These are phyloP conservation scores for Apodemus sylvaticus DNA, from an alignment of 2,113 vertebrate genomes.

Conservation along the genomic window DNA sequence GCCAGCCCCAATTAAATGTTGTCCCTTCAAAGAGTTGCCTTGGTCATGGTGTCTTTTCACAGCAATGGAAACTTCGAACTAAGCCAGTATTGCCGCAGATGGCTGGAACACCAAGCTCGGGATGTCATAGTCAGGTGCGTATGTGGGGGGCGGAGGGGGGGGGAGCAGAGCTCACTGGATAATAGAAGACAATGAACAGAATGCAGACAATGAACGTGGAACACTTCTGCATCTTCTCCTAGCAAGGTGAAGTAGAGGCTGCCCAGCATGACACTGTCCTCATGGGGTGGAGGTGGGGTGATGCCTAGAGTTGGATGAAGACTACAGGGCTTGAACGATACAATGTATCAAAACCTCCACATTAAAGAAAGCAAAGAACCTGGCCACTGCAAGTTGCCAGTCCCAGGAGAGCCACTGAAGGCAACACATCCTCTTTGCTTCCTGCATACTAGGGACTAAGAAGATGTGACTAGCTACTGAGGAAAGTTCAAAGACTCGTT, in stretches of 20 bases:
- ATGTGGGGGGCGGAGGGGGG: too few species aligned
- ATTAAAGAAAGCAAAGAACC: neutral
- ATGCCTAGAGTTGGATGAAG: neutral
- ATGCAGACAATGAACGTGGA: neutral
- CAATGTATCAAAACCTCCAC: neutral
- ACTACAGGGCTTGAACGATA: neutral
- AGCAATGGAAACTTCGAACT: too few species aligned
- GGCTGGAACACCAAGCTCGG: too few species aligned
- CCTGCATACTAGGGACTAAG: neutral
- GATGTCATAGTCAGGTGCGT: neutral
- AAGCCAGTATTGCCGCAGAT: neutral
- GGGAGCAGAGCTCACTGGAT: neutral
- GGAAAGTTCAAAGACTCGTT: slow-evolving; percentile 20
- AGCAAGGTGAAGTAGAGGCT: neutral
- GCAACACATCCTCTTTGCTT: slow-evolving; percentile 3
- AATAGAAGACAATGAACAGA: neutral
- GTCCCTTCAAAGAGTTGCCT: too few species aligned
- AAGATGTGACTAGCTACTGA: neutral
- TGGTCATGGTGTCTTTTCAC: too few species aligned
- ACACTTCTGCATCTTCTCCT: neutral
- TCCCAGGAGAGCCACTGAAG: neutral
- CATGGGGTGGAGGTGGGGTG: neutral
- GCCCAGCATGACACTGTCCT: neutral
- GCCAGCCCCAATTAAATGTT: too few species aligned
- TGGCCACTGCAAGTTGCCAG: neutral